These are phyloP conservation scores for Pseudomyrmex cubaensis DNA, from an alignment of 1,140 invertebrate genomes.

Conservation along the genomic window DNA sequence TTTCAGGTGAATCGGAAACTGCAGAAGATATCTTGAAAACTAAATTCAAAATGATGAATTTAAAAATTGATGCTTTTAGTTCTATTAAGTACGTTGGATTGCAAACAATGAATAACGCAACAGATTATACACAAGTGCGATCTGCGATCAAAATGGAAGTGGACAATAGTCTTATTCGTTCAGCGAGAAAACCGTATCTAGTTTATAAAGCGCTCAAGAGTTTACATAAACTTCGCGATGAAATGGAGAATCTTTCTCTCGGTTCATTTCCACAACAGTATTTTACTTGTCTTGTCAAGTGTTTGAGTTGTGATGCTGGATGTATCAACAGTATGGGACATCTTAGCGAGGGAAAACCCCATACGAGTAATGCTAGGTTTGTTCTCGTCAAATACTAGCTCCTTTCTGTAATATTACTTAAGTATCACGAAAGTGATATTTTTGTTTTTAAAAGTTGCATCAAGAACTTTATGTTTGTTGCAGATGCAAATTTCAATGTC, in stretches of 20 bases:
- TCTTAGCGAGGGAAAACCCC: slow-evolving; percentile 88
- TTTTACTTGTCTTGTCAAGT: slow-evolving; percentile 91
- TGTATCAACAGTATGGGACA: slow-evolving; percentile 93
- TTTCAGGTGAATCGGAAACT: slow-evolving; percentile 86
- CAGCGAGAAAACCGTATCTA: slow-evolving; percentile 88
- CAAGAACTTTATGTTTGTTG: not conserved
- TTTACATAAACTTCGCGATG: slow-evolving; percentile 92
- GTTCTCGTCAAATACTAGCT: slow-evolving; percentile 43
- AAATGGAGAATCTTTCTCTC: slow-evolving; percentile 87
- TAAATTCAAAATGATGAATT: slow-evolving; percentile 87
- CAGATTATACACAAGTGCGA: slow-evolving; percentile 85
- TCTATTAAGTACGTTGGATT: slow-evolving; percentile 90
- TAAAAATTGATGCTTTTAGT: slow-evolving; percentile 90
- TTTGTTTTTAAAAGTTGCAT: too few species aligned
- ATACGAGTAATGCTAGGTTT: slow-evolving; percentile 86
- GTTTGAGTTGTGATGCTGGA: slow-evolving; percentile 90
- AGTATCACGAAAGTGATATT: too few species aligned
- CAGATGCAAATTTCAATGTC: slow-evolving; percentile 90
- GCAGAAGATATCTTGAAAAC: slow-evolving; percentile 89
- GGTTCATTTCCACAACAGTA: slow-evolving; percentile 92
- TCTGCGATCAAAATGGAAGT: slow-evolving; percentile 86
- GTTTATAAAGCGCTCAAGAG: slow-evolving; percentile 90
- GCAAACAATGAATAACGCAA: slow-evolving; percentile 85
- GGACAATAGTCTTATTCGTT: slow-evolving; percentile 89
- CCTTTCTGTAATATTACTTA: not conserved